Conservation (phyloP, 2,113 vertebrate genomes). For the Plecotus auritus region DNA sequence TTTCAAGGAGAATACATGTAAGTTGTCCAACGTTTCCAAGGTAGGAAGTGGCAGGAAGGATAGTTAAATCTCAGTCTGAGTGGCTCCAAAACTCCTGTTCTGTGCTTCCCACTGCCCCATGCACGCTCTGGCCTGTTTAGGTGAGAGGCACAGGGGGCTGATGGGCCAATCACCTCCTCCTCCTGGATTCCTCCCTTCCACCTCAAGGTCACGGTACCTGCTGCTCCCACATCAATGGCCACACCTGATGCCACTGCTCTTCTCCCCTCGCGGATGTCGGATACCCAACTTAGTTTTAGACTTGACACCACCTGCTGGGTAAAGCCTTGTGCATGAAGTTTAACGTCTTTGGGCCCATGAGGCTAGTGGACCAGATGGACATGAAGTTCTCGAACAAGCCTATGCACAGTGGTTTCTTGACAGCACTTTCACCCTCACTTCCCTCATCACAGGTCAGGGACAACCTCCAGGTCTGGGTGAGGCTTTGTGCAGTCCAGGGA, state of each 20-base stretch:
- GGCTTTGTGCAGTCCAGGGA: not conserved
- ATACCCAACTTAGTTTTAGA: not conserved
- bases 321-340: not conserved
- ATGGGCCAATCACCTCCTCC: not conserved
- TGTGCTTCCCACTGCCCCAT: not conserved
- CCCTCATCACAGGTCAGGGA: not conserved
- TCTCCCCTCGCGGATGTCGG: not conserved
- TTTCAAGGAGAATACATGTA: not conserved
- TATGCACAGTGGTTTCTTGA: not conserved
- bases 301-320: not conserved
- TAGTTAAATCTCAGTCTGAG: not conserved
- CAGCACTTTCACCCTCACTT: not conserved
- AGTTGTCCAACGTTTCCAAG: not conserved
- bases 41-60: not conserved
- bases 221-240: not conserved
- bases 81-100: not conserved
- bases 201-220: not conserved
- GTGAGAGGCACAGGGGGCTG: not conserved
- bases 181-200: not conserved
- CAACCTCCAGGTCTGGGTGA: not conserved
- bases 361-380: not conserved
- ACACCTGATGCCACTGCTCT: not conserved
- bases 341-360: not conserved
- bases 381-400: not conserved
- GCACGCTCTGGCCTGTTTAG: too few relatives aligned